Base-by-base conservation (phyloP, 30 jellyfish, hydroid and myxozoan species). In the Cassiopea xamachana region DNA sequence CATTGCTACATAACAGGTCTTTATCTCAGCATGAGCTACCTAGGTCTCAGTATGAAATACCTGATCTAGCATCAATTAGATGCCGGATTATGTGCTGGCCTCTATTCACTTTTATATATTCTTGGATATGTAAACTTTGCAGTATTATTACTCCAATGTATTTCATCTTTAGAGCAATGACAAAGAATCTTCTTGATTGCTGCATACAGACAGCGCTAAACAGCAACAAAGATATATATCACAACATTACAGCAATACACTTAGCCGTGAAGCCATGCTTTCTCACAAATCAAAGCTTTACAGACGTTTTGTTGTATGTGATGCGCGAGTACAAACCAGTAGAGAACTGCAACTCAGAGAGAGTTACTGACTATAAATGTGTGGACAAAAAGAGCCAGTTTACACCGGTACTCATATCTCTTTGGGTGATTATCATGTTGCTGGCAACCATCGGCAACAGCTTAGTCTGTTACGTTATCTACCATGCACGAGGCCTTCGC, bases 381-480 rank as follows among this genome's bases (percentile, higher is more conserved):
- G 67, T 2, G 17, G 74, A 17, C 72, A 9, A 70, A 39, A 72
- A 27, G 49, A 88, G 51, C 61, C 55, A 46, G 39, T 51, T 75
- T 67, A 72, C 76, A 9, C 77, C 83, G 12, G 89, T 51, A 43
- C 51, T 81, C 70, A 80, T 80, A 12, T 10, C 86, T 1, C 73
- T 89, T 6, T 80, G 90, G 92, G 73, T 86, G 62, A 60, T 81
- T 60, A 72, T 92, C 16, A 67, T 92, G 87, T 74, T 92, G n/a
- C 84, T 92, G 17, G 93, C 96, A 8, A 82, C 86, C 0, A 27
- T 68, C 3, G 95, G 98, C 60, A 92, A 92, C 69, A 15, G 79
- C 69, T 60, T 83, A 47, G 98, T 92, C n/a, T 86, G 93, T 86
- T 60, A 71, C 64, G 98, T 87, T 48, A 79, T 92, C 62, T 75